A percentile compares a stretch with the other conserved stretches of the same genome.
Evolutionary conservation across 2,888 invertebrate genomes (phyloP).

Genomic region (Catocala nupta): DNA sequence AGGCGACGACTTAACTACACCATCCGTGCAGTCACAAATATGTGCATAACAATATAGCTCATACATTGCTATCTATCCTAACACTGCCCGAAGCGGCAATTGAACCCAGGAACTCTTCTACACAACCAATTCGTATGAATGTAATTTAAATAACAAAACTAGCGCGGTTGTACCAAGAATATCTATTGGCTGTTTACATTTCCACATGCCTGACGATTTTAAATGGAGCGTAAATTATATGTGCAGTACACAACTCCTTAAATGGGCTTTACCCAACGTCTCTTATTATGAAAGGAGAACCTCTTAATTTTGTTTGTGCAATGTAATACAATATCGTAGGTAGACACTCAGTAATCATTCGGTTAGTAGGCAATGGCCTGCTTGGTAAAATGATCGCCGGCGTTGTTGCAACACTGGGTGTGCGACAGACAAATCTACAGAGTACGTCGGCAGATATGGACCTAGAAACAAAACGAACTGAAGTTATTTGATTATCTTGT

Average conservation of each 20-base stretch:
- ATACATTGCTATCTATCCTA: too few relatives aligned
- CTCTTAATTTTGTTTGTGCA: constrained; percentile 63
- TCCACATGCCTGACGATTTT: constrained; percentile 28
- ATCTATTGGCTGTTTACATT: constrained; percentile 18
- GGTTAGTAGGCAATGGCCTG: constrained; percentile 56
- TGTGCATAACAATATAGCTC: too few relatives aligned
- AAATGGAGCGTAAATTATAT: constrained; percentile 46
- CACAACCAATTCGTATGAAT: neutral
- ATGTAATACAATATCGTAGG: constrained; percentile 63
- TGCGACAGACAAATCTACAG: constrained; percentile 42
- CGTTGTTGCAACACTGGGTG: constrained; percentile 57
- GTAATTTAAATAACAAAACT: neutral
- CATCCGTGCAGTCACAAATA: too few relatives aligned
- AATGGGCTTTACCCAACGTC: constrained; percentile 47
- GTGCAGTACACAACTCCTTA: constrained; percentile 43
- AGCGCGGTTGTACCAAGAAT: neutral
- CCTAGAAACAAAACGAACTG: neutral
- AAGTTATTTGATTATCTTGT: too few relatives aligned
- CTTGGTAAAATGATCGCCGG: constrained; percentile 59
- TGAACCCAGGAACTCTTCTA: too few relatives aligned
- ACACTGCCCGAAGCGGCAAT: too few relatives aligned
- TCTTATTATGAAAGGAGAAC: constrained; percentile 58
- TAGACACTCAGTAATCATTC: constrained; percentile 52
- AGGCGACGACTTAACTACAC: too few relatives aligned
- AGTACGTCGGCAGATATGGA: constrained; percentile 15